phyloP scores from a whole-genome alignment of 2,888 invertebrate genomes.

The Trichopria drosophilae region DNA sequence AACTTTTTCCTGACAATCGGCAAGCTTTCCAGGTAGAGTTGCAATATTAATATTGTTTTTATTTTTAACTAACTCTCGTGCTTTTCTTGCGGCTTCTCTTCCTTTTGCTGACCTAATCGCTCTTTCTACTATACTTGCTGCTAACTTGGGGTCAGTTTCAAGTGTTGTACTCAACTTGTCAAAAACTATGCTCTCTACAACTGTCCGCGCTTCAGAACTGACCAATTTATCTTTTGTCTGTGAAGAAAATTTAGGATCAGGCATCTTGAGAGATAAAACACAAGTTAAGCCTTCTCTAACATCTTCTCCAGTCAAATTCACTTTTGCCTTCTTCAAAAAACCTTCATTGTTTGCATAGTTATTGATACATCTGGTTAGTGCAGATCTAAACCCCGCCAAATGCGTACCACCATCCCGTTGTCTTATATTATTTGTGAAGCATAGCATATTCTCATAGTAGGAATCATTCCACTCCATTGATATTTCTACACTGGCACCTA shows the following conservation, averaged over 20 bases:
- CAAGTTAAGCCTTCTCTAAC: constrained; percentile 19
- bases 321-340: constrained; percentile 16
- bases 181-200: constrained; percentile 15
- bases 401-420: constrained; percentile 19
- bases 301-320: constrained; percentile 14
- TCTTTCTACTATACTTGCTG: constrained; percentile 19
- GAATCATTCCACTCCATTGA: constrained; percentile 19
- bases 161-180: constrained; percentile 8
- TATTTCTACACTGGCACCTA: constrained; percentile 12
- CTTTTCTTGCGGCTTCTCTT: constrained; percentile 21
- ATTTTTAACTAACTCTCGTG: constrained; percentile 12
- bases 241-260: constrained; percentile 21
- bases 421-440: constrained; percentile 21
- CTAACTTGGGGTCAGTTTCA: constrained; percentile 19
- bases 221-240: constrained; percentile 24
- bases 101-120: constrained; percentile 15
- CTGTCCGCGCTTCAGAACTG: constrained; percentile 14
- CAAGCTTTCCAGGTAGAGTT: constrained; percentile 22
- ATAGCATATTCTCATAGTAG: constrained; percentile 15
- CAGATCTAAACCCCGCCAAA: constrained; percentile 15
- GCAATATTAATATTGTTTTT: constrained; percentile 16
- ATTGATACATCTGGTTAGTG: constrained; percentile 18
- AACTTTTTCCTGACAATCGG: constrained; percentile 22
- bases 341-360: constrained; percentile 16
- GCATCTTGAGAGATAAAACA: constrained; percentile 16